Base-by-base conservation (phyloP, 2,797 vertebrate species). In the Semotilus atromaculatus region DNA sequence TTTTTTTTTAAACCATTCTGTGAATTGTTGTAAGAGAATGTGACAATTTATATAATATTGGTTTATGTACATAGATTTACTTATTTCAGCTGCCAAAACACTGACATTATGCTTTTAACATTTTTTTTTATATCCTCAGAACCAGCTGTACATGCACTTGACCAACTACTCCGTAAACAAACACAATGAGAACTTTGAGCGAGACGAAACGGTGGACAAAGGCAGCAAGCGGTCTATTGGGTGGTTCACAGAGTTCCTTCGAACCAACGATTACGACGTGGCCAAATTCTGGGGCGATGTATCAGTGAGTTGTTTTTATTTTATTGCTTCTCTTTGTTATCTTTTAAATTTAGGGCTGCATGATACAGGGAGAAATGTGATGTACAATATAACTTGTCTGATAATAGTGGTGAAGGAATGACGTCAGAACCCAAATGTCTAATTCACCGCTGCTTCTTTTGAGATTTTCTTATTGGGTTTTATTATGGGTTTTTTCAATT, bases 81-180 rank as follows among this genome's bases (percentile, higher is more conserved):
- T 62, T 62, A 10, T 29, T 62, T 62, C n/a, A 62, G 58, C 10
- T 26, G n/a, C 13, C n/a, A 60, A 13, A 26, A 26, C 23, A 13
- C n/a, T 60, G 11, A 60, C 11, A 60, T 26, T 58, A 10, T n/a
- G 23, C 55, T 58, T 58, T 58, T 51, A n/a, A n/a, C n/a, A n/a
- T n/a, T n/a, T 84, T 80, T 81, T 89, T 73, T 85, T 80, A 67
- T 74, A n/a, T 43, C 73, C 23, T 70, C 92, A 98, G 98, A 97
- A 95, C 93, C 98, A 99, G 91, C 94, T 98, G 66, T 99, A 96
- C 91, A 99, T 99, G 98, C 98, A 99, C 90, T 95, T 99, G 91
- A 99, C 98, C 75, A 99, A 99, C 94, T 99, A 99, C 92, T 99
- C 98, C 0, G 98, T 99, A 89, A 99, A 99, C 95, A 99, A 99